Evolutionary conservation across 64 coral and sea anemone genomes (phyloP).

Genomic region (Montipora sp.): DNA sequence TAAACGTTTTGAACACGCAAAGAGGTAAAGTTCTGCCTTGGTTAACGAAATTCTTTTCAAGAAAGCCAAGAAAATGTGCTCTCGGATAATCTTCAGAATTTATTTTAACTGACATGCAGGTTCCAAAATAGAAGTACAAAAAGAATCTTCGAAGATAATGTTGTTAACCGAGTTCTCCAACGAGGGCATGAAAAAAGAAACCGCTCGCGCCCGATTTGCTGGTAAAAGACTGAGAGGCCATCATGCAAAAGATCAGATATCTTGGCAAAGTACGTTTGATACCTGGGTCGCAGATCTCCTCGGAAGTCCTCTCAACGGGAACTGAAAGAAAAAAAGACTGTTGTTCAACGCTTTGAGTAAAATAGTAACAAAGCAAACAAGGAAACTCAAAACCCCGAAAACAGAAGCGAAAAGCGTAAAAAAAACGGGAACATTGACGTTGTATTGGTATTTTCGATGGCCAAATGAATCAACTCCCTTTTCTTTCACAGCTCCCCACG

Average conservation of each 20-base stretch:
- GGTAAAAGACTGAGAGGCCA: too few species aligned
- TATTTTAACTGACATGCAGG: not conserved
- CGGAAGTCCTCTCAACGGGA: not conserved
- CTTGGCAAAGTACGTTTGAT: not conserved
- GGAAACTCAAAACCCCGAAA: not conserved
- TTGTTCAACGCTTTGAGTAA: not conserved
- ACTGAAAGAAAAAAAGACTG: constrained; percentile 16
- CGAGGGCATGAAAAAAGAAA: too few species aligned
- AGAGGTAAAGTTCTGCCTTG: not conserved
- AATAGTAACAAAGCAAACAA: not conserved
- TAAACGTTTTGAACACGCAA: not conserved
- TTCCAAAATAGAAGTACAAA: not conserved
- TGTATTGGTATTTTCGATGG: too few species aligned
- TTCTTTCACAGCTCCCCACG: too few species aligned
- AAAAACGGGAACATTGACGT: too few species aligned
- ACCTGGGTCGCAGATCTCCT: constrained; percentile 27
- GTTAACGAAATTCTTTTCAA: not conserved
- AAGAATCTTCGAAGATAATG: too few species aligned
- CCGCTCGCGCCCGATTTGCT: too few species aligned
- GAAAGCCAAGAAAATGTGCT: not conserved
- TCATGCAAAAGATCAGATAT: not conserved
- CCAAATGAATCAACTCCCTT: too few species aligned
- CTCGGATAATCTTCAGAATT: not conserved
- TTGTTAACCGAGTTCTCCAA: too few species aligned
- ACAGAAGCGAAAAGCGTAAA: too few species aligned